Conservation (phyloP, 92 coral and sea anemone genomes). For the Siderastrea siderea region DNA sequence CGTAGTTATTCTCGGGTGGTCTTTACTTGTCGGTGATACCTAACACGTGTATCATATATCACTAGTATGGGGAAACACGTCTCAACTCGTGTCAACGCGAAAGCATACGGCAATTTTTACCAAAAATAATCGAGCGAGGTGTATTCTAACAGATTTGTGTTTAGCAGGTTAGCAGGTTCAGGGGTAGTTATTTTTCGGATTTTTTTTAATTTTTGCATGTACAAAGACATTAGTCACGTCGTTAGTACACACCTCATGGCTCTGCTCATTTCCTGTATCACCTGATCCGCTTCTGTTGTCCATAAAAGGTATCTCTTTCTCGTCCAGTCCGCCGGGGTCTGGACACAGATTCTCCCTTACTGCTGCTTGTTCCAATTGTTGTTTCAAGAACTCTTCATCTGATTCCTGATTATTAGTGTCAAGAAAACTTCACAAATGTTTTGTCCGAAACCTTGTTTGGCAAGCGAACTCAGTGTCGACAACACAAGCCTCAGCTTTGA, state of each 20-base stretch:
- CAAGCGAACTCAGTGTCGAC: not conserved
- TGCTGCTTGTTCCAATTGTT: not conserved
- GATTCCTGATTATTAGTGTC: constrained; percentile 4
- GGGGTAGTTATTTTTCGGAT: no score
- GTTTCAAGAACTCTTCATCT: constrained; percentile 19
- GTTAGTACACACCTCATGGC: constrained; percentile 8
- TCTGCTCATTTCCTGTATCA: constrained; percentile 2
- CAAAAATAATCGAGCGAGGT: no score
- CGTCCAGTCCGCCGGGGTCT: not conserved
- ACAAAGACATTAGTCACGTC: no score
- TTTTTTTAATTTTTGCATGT: no score
- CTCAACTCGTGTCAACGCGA: no score
- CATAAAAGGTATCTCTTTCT: constrained; percentile 22
- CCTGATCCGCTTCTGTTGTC: constrained; percentile 16
- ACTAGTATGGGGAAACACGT: no score
- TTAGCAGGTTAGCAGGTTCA: no score
- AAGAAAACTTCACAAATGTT: constrained; percentile 6
- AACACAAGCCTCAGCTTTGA: not conserved
- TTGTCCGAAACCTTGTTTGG: not conserved
- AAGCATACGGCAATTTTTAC: no score
- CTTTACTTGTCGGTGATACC: no score
- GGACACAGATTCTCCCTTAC: not conserved
- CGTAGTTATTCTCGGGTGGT: no score
- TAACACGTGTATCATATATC: no score
- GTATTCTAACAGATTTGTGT: no score